Conservation (phyloP, 1,140 invertebrate genomes). For the Drosophila bifasciata region DNA sequence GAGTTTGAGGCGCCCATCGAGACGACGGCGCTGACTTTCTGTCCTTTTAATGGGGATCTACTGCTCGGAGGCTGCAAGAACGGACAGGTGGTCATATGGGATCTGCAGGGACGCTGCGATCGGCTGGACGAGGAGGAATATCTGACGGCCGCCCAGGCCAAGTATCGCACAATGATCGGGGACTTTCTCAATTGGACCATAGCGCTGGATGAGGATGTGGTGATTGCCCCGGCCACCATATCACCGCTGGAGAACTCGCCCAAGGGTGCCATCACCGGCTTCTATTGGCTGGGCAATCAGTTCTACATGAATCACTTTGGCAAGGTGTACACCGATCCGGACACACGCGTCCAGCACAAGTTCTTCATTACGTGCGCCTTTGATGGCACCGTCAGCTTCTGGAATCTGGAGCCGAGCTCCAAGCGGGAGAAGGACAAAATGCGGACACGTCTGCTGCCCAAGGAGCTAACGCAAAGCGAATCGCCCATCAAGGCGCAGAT, state of each 20-base stretch:
- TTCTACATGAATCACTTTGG: slow-evolving; percentile 87
- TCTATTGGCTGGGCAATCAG: slow-evolving; percentile 88
- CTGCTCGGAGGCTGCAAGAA: slow-evolving; percentile 89
- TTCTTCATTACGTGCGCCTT: slow-evolving; percentile 88
- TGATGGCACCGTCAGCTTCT: slow-evolving; percentile 89
- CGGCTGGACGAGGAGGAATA: slow-evolving; percentile 87
- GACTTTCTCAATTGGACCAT: slow-evolving; percentile 89
- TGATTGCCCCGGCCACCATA: slow-evolving; percentile 86
- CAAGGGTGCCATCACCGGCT: slow-evolving; percentile 86
- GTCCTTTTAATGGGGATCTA: slow-evolving; percentile 88
- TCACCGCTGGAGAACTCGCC: slow-evolving; percentile 87
- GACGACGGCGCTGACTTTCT: slow-evolving; percentile 87
- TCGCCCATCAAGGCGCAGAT: slow-evolving; percentile 86
- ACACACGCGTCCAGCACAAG: slow-evolving; percentile 83
- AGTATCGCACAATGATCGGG: slow-evolving; percentile 86
- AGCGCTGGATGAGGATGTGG: slow-evolving; percentile 85
- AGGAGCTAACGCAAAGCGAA: slow-evolving; percentile 85
- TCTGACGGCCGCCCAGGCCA: slow-evolving; percentile 87
- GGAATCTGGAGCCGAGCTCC: slow-evolving; percentile 86
- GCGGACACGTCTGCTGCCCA: slow-evolving; percentile 83
- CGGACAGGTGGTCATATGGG: slow-evolving; percentile 90
- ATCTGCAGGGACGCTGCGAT: slow-evolving; percentile 88
- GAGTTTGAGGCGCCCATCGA: slow-evolving; percentile 88
- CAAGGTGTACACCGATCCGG: slow-evolving; percentile 83
- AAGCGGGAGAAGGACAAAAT: slow-evolving; percentile 34